Base-by-base conservation (phyloP, 2,113 vertebrate species). In the Barnardius zonarius region DNA sequence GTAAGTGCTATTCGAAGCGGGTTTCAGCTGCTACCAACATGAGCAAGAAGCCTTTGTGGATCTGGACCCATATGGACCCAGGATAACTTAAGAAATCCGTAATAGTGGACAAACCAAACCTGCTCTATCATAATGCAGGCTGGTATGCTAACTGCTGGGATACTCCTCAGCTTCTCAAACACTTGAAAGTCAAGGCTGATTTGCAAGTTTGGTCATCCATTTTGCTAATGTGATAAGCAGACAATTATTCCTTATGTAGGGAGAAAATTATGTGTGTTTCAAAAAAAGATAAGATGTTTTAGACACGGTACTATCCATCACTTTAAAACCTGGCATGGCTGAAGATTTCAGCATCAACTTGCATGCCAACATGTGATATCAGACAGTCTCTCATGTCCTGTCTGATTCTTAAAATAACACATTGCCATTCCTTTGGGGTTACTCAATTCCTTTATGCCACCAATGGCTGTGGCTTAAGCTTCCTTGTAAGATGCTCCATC, bases 401-500 rank as follows among this genome's bases (percentile, higher is more conserved):
- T 85, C 85, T 75, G 86, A 86, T 86, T 81, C 95, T 93, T 93
- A 96, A 95, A 96, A 94, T 94, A 96, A 91, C 57, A 81, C 66
- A 92, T 7, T 64, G 69, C 51, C 85, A 72, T 93, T 92, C 95
- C 92, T 95, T 90, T 92, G 61, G 83, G 48, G 44, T 95, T 90
- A 86, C 61, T 55, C 74, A 61, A 81, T 48, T 61, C 70, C 33
- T 90, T 92, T 62, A 93, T 43, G 33, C 57, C 76, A 95, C 93
- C 75, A 92, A 82, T 39, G 72, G 41, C 41, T 67, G 22, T 54
- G 68, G 35, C 75, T 94, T 83, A 86, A 83, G 35, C 77, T 68
- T 91, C 70, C 66, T 78, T 69, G 22, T 76, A 93, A 91, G 83
- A 94, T 66, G 64, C 37, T 78, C 52, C 51, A 62, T 69, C 86